Evolutionary conservation across 2,888 invertebrate genomes (phyloP), one percentile per base, ranked within the genome.

Genomic region (Tachystola acroxantha): DNA sequence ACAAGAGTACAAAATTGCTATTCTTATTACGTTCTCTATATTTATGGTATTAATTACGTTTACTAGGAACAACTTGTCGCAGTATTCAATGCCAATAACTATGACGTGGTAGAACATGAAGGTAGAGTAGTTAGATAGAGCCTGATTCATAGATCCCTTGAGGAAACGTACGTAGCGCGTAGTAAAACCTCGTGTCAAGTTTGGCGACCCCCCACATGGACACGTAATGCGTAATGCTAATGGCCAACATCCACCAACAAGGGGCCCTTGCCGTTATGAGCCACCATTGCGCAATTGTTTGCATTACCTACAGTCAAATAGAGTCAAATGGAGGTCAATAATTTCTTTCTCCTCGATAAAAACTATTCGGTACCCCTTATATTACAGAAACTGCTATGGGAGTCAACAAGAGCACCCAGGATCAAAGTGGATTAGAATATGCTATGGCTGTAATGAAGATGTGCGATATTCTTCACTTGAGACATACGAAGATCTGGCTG

Each of bases 381-480:
- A 2, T 74, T 74, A 24, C 65, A 93, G 95, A 95, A 88, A 95
- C 95, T 24, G 95, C 94, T 0, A 95, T 95, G 95, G 95, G 95
- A 34, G 95, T 95, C 0, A 94, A 93, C 53, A 94, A 94, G 68
- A 90, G 89, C 46, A 94, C 94, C 0, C 95, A 95, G 74, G 93
- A 92, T 50, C 91, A 91, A 64, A 94, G 93, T 45, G 94, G 94
- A 25, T 93, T 91, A 57, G 95, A 95, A 73, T 95, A 95, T 55
- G 95, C 95, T 0, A 91, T 94, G 91, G 95, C 95, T 44, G 95
- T 95, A 3, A 95, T 95, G 94, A 94, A 95, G 64, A 94, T 95
- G 94, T 94, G 94, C 57, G 94, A 94, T 55, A 95, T 95, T 52
- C 89, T 95, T 0, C 95, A 95, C 60, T 77, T 94, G 43, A 91